Evolutionary conservation across 1,140 invertebrate species (phyloP).

Genomic region (Epicauta chinensis): DNA sequence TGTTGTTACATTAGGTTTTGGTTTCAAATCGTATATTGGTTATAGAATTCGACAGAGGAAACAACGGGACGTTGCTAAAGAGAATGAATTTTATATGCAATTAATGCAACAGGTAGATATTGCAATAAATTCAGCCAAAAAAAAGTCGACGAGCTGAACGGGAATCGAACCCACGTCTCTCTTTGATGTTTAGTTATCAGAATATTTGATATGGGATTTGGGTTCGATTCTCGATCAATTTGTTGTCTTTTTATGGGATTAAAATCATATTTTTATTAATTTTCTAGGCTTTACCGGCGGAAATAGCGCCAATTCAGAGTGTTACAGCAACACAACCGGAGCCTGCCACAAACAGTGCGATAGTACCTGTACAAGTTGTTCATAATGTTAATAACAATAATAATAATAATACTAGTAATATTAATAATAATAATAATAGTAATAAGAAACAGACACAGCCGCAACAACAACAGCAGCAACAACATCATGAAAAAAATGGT

Average conservation of each 20-base stretch:
- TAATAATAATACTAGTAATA: constrained; percentile 1
- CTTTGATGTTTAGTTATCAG: too few relatives aligned
- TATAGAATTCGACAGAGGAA: constrained; percentile 72
- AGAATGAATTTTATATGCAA: constrained; percentile 94
- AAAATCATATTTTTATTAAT: too few relatives aligned
- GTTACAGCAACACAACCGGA: constrained; percentile 45
- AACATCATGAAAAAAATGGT: constrained; percentile 34
- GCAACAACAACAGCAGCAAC: neutral
- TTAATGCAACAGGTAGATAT: constrained; percentile 82
- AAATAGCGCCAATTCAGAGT: too few relatives aligned
- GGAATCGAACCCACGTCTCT: too few relatives aligned
- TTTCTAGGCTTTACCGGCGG: too few relatives aligned
- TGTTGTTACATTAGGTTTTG: constrained; percentile 93
- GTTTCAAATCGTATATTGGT: constrained; percentile 91
- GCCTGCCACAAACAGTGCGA: constrained; percentile 6
- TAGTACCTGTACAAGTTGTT: constrained; percentile 21
- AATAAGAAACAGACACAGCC: too few relatives aligned
- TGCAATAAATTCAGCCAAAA: neutral
- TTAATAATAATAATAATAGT: too few relatives aligned
- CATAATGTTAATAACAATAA: constrained; percentile 28
- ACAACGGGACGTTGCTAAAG: constrained; percentile 88
- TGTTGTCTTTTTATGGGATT: too few relatives aligned
- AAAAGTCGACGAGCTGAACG: too few relatives aligned
- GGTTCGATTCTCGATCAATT: too few relatives aligned
- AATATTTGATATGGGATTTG: too few relatives aligned